Base-by-base conservation (phyloP, 2,797 vertebrate genomes). In the Cyclopterus lumpus region DNA sequence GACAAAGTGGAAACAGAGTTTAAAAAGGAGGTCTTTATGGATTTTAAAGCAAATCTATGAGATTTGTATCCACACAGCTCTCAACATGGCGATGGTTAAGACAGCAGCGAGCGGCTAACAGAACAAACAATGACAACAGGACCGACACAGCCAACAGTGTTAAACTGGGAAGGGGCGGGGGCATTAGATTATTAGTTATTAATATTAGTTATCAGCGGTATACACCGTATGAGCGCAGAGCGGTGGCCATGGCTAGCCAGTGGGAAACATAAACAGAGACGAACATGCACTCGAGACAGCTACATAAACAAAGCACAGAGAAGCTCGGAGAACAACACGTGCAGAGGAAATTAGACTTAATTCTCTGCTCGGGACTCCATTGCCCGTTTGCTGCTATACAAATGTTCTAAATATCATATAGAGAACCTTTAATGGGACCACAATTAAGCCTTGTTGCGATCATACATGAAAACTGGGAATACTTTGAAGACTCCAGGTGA, bases 1-100 rank as follows among this genome's bases (percentile, higher is more conserved):
- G 42, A 78, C 46, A 68, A 18, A 51, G 51, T 26, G 28, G 63
- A 65, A 49, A 61, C 49, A 30, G 5, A 9, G 40, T 18, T 63
- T 72, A 53, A 80, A 51, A 80, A 28, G 38, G 15, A 20, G 60
- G 22, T 62, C 40, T 62, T 0, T 62, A 28, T 3, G 15, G 36
- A 61, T 42, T 42, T 40, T 14, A 62, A 24, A 28, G 60, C 24
- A 62, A 62, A 28, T 62, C 60, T 42, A 26, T 26, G 12, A 40
- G 6, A 40, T 40, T n/a, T 40, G 59, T 38, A 38, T 40, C 22
- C 59, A 38, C 59, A 18, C 36, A 7, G 58, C 12, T 60, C 34
- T 60, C 36, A 40, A 40, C 1, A 40, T 36, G 57, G 20, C 32
- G 11, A 36, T 8, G 58, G n/a, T 14, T 22, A 11, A 38, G 58